Conservation (phyloP, 2,113 vertebrate species). For the Siniperca chuatsi region DNA sequence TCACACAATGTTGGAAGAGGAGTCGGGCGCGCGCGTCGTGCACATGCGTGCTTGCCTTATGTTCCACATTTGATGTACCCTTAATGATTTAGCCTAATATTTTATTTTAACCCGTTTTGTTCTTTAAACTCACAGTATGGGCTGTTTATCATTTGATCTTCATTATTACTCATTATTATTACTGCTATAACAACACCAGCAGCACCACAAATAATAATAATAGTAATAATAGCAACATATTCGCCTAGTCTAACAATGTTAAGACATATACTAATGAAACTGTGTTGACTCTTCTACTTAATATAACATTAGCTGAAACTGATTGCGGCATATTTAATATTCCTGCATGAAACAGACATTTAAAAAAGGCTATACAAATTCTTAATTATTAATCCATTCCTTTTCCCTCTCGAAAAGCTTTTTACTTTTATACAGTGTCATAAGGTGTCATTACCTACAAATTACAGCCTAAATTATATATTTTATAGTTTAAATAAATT, state of each 20-base stretch:
- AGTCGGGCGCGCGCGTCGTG: constrained; percentile 16
- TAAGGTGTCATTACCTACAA: too few relatives aligned
- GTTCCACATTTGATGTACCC: constrained; percentile 23
- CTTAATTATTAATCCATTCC: background rate
- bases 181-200: background rate
- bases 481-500: too few relatives aligned
- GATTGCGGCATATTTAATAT: background rate
- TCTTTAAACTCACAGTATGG: background rate
- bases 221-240: background rate
- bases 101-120: background rate
- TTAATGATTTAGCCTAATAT: background rate
- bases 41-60: constrained; percentile 46
- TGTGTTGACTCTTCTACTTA: background rate
- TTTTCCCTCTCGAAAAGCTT: background rate
- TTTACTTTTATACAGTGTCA: background rate
- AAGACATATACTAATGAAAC: background rate
- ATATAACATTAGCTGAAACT: background rate
- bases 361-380: background rate
- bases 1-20: constrained; percentile 32
- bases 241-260: background rate
- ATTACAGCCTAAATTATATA: too few relatives aligned
- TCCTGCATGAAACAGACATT: background rate
- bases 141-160: background rate
- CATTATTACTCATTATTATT: background rate
- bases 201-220: background rate